Base-by-base conservation (phyloP, 1,140 invertebrate species). In the Drusus annulatus region DNA sequence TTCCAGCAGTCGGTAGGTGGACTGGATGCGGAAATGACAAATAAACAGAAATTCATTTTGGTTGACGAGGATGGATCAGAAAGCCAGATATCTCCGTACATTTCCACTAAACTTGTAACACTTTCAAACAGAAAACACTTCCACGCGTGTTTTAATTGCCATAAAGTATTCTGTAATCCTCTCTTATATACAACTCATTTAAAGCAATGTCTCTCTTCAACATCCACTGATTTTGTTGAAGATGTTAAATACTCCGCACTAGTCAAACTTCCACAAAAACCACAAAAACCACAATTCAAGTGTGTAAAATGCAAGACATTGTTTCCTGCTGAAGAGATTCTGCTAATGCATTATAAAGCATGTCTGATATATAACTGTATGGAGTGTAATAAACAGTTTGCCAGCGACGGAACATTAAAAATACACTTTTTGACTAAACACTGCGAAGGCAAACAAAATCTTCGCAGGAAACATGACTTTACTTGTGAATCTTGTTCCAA, bases 311-410 rank as follows among this genome's bases (percentile, higher is more conserved):
- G 63, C 19, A 19, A 68, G n/a, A 19, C 15, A 5, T 16, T 17
- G 28, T 68, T 68, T 23, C 13, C 19, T 1, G 8, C 58, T 23
- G 23, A 60, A 15, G 58, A 21, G 8, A 3, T 45, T 17, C 63
- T 68, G 36, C n/a, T n/a, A 8, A 36, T 17, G 28, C 63, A 31
- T 10, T 45, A 17, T 16, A 68, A 31, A 68, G n/a, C 58, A 23
- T 60, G 58, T 23, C 58, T 60, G 13, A n/a, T 25, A 16, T 71
- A 52, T 16, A 51, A 52, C 25, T 71, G 68, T 54, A 23, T 50
- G 16, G 7, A 52, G 19, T 71, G 68, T 16, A 28, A 71, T 16
- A 71, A 71, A 71, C 68, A 51, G 21, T 71, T 71, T 71, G 45
- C 51, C 15, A 71, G 68, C 21, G n/a, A 52, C 17, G 68, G 36